These are phyloP conservation scores for Casuarius casuarius DNA, from an alignment of 2,113 vertebrate genomes.

Conservation along the genomic window DNA sequence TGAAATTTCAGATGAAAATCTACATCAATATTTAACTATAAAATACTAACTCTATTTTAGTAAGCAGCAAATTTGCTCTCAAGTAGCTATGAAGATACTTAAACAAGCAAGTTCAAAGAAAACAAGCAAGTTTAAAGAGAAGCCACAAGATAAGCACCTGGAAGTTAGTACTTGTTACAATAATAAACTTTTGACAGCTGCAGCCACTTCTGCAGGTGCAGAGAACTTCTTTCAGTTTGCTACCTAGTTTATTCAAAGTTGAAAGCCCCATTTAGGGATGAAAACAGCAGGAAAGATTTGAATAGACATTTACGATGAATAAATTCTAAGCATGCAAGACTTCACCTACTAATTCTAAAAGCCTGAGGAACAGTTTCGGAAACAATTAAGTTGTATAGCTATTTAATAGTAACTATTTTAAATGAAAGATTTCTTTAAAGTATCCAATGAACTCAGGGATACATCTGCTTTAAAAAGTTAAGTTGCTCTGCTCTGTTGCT, in stretches of 20 bases:
- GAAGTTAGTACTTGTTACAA: background rate
- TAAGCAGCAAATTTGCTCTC: background rate
- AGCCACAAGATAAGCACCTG: constrained; percentile 31
- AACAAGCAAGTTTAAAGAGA: background rate
- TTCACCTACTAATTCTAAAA: constrained; percentile 30
- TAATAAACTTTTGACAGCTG: constrained; percentile 44
- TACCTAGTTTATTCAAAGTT: constrained; percentile 31
- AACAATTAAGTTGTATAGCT: constrained; percentile 25
- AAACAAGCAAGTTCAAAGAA: background rate
- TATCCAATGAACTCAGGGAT: background rate
- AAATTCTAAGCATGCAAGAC: constrained; percentile 30
- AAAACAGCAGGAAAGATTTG: constrained; percentile 15
- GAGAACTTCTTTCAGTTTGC: constrained; percentile 21
- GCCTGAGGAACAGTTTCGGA: background rate
- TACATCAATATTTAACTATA: background rate
- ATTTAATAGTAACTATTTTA: constrained; percentile 4
- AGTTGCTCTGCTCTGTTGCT: background rate
- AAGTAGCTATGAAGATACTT: background rate
- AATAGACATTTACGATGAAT: constrained; percentile 28
- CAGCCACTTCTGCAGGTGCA: constrained; percentile 51
- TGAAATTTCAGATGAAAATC: background rate
- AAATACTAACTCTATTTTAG: background rate
- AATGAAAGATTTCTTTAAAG: background rate
- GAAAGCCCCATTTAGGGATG: constrained; percentile 9
- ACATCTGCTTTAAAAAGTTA: background rate